These are phyloP conservation scores for Petrosia ficiformis DNA, from an alignment of 37 sponge, comb jelly and placozoan species.

Conservation along the genomic window DNA sequence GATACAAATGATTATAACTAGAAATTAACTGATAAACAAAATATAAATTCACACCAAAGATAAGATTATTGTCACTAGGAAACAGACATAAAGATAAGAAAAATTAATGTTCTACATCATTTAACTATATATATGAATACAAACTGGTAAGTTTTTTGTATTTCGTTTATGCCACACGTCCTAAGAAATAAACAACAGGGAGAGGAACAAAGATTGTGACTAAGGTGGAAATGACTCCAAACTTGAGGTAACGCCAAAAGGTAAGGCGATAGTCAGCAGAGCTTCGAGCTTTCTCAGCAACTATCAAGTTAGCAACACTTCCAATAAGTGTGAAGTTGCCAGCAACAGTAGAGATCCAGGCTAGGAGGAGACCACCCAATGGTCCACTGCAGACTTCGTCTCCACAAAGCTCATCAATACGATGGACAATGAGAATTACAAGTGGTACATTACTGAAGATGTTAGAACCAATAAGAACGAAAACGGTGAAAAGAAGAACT, in stretches of 20 bases:
- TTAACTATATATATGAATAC: too few species aligned
- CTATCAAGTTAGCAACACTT: constrained; percentile 88
- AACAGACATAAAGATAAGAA: too few species aligned
- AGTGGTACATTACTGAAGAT: constrained; percentile 85
- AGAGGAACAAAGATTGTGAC: constrained; percentile 57
- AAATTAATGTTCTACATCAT: too few species aligned
- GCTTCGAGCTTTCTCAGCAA: constrained; percentile 78
- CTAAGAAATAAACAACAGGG: constrained; percentile 75
- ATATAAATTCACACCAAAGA: too few species aligned
- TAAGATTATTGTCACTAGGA: too few species aligned
- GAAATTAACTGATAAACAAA: too few species aligned
- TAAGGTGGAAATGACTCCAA: constrained; percentile 76
- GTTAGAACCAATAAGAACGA: constrained; percentile 77
- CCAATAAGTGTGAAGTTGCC: constrained; percentile 91
- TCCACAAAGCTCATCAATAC: constrained; percentile 45
- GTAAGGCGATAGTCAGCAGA: constrained; percentile 49
- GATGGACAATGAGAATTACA: constrained; percentile 65
- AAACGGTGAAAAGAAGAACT: constrained; percentile 61
- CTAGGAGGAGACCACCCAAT: constrained; percentile 64
- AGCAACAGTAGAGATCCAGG: constrained; percentile 83
- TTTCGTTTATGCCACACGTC: constrained; percentile 7
- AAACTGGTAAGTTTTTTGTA: too few species aligned
- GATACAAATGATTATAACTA: too few species aligned
- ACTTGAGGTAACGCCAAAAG: constrained; percentile 75
- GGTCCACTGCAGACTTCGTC: constrained; percentile 24